Base-by-base conservation (phyloP, 2,113 vertebrate species). In the Tragelaphus imberbis region DNA sequence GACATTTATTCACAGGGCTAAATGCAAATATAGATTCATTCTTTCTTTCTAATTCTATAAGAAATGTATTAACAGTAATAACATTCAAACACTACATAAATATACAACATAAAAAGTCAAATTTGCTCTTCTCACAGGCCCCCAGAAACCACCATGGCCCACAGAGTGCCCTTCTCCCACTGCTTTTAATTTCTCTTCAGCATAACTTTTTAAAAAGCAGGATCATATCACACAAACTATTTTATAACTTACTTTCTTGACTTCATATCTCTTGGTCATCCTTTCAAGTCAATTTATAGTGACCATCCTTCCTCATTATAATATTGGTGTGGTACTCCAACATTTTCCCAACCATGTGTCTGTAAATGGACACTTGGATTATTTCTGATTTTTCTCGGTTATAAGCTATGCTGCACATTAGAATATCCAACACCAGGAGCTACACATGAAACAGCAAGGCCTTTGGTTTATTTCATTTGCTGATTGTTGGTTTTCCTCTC, bases 191-290 rank as follows among this genome's bases (percentile, higher is more conserved):
- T 88, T 93, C 63, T 88, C 59, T 77, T 63, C 16, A 33, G 8
- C 14, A 59, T 88, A 33, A 47, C 3, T 33, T 96, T 51, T 61
- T 40, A 4, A 33, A 93, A 93, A 93, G 63, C 13, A 96, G 21
- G 4, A 59, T 79, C 28, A 40, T 55, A 84, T 33, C 27, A 84
- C n/a, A 85, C 6, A 56, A 30, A 33, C 3, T 55, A 87, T 59
- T 86, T 95, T 68, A 53, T 27, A 97, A 44, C 14, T 90, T 63
- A 19, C 15, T 93, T 95, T 97, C 75, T 44, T 94, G 10, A 92
- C 44, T 65, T 89, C 82, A 10, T 59, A 65, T 16, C 79, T 87
- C 27, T 61, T 84, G 14, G 36, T 87, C 36, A 59, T 63, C 51
- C 59, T 95, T 90, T 90, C 44, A 84, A 90, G 56, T 87, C 14